Evolutionary conservation across 2,113 vertebrate genomes (phyloP).

Genomic region (Oryzias curvinotus): DNA sequence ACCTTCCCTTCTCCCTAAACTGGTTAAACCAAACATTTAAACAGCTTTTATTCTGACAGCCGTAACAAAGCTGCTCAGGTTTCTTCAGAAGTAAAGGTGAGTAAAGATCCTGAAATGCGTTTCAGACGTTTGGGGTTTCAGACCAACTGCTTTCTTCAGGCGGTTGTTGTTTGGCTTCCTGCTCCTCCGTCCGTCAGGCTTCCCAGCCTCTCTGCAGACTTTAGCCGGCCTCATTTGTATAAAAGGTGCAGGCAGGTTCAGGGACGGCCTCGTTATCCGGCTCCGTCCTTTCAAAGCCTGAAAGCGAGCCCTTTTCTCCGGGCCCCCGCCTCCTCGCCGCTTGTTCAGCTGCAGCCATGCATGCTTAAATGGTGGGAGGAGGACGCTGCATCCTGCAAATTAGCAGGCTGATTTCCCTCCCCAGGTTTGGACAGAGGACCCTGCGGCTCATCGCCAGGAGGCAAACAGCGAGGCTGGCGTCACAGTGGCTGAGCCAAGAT

Average conservation of each 20-base stretch:
- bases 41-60: too few relatives aligned
- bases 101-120: too few relatives aligned
- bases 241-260: constrained; percentile 56
- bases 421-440: constrained; percentile 69
- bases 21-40: too few relatives aligned
- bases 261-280: constrained; percentile 53
- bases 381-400: constrained; percentile 74
- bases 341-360: constrained; percentile 69
- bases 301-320: constrained; percentile 36
- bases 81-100: too few relatives aligned
- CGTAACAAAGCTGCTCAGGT: too few relatives aligned
- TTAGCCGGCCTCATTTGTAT: constrained; percentile 68
- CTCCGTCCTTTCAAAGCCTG: constrained; percentile 56
- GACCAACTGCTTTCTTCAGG: too few relatives aligned
- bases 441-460: constrained; percentile 45
- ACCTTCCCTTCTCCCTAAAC: too few relatives aligned
- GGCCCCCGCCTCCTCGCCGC: constrained; percentile 22
- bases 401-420: constrained; percentile 76
- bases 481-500: constrained; percentile 49
- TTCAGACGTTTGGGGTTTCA: too few relatives aligned
- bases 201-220: constrained; percentile 44
- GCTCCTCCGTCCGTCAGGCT: constrained; percentile 5
- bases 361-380: constrained; percentile 58
- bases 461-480: constrained; percentile 39
- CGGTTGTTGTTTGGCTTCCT: not conserved